These are phyloP conservation scores for Pteronotus mesoamericanus DNA, from an alignment of 2,797 vertebrate genomes.

Conservation along the genomic window DNA sequence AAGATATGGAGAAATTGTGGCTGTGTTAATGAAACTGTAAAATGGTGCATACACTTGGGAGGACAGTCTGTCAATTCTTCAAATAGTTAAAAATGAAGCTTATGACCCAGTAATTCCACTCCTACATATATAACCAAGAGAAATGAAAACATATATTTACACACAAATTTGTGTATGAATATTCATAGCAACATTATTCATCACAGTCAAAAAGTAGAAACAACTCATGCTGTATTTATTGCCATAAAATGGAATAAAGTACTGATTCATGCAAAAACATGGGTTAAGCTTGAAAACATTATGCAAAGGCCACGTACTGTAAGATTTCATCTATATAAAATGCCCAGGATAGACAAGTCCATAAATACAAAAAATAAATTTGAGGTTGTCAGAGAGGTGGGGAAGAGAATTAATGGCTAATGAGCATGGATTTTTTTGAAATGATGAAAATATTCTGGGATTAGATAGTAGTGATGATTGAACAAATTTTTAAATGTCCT, in stretches of 20 bases:
- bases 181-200: not conserved
- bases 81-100: not conserved
- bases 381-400: not conserved
- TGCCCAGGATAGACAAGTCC: not conserved
- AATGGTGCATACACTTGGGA: not conserved
- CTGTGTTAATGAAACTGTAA: not conserved
- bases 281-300: not conserved
- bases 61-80: not conserved
- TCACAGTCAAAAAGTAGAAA: not conserved
- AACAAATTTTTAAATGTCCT: not conserved
- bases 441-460: not conserved
- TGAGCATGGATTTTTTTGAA: not conserved
- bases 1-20: not conserved
- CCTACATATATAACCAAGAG: not conserved
- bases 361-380: not conserved
- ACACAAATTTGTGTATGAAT: not conserved
- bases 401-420: not conserved
- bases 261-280: not conserved
- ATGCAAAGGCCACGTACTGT: not conserved
- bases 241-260: not conserved
- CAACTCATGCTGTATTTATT: not conserved
- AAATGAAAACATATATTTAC: not conserved
- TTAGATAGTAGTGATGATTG: not conserved
- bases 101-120: not conserved
- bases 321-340: not conserved